Percentiles rank a stretch among this genome's conserved stretches.
These are phyloP conservation scores for Pseudachorutes palmiensis DNA, from an alignment of 1,140 invertebrate species.

Conservation along the genomic window DNA sequence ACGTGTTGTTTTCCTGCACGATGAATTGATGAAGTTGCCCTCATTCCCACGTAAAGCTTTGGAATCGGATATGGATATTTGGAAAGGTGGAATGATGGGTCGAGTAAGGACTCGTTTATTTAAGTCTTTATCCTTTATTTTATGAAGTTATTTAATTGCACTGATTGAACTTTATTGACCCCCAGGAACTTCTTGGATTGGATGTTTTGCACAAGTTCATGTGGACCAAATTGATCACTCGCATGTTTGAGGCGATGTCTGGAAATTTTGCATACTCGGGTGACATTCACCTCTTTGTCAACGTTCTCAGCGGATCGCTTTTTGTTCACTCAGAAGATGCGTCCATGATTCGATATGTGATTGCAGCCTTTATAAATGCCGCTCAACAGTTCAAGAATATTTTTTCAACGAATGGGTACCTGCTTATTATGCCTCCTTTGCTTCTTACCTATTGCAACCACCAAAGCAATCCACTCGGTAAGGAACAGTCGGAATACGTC, in stretches of 20 bases:
- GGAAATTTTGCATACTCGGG: slow-evolving; percentile 95
- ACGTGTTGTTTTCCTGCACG: slow-evolving; percentile 94
- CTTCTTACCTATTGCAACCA: slow-evolving; percentile 94
- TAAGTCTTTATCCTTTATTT: background rate
- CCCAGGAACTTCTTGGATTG: slow-evolving; percentile 76
- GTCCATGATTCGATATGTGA: slow-evolving; percentile 86
- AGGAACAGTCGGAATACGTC: background rate
- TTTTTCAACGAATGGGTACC: slow-evolving; percentile 95
- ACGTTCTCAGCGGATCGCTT: slow-evolving; percentile 94
- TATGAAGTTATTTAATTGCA: slow-evolving; percentile 1
- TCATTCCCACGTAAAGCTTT: slow-evolving; percentile 96
- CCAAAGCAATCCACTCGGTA: slow-evolving; percentile 68
- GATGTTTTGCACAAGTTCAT: slow-evolving; percentile 97
- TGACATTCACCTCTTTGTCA: slow-evolving; percentile 94
- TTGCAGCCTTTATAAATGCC: slow-evolving; percentile 90
- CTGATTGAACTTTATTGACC: slow-evolving; percentile 16
- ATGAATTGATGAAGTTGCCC: slow-evolving; percentile 96
- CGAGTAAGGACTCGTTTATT: slow-evolving; percentile 49
- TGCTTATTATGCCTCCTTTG: slow-evolving; percentile 94
- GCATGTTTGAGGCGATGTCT: slow-evolving; percentile 98
- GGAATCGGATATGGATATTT: slow-evolving; percentile 90
- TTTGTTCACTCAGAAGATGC: slow-evolving; percentile 94
- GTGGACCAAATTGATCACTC: slow-evolving; percentile 91
- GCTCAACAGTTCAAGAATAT: slow-evolving; percentile 98
- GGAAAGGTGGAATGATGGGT: slow-evolving; percentile 81